These are phyloP conservation scores for Anthrax anthrax DNA, from an alignment of 2,888 invertebrate species.

Conservation along the genomic window DNA sequence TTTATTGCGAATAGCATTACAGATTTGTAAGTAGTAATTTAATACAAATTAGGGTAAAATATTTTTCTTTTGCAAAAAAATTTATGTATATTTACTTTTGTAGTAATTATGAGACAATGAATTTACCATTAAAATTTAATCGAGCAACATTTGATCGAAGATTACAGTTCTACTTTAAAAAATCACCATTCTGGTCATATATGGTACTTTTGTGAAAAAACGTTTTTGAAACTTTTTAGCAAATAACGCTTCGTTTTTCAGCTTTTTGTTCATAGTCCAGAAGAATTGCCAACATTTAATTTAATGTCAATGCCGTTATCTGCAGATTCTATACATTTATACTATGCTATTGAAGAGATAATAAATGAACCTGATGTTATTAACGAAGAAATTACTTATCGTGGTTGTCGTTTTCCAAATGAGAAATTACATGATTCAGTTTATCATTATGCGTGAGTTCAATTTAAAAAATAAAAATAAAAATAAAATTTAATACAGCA, in stretches of 20 bases:
- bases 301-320: conserved; percentile 7
- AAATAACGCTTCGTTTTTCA: too few species aligned
- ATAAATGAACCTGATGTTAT: conserved; percentile 19
- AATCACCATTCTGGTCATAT: conserved; percentile 17
- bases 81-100: neutral
- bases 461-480: neutral
- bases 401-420: conserved; percentile 23
- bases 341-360: conserved; percentile 22
- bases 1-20: conserved; percentile 22
- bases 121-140: conserved; percentile 19
- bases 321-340: conserved; percentile 13
- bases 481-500: too few species aligned
- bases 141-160: conserved; percentile 14
- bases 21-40: conserved; percentile 18
- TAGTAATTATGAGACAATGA: conserved; percentile 14
- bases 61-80: neutral
- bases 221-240: neutral
- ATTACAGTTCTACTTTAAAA: conserved; percentile 15
- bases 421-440: conserved; percentile 14
- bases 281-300: conserved; percentile 25
- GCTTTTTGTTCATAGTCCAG: conserved; percentile 25
- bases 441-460: conserved; percentile 11
- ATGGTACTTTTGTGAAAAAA: conserved; percentile 16
- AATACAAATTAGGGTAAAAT: neutral
- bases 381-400: conserved; percentile 13